Evolutionary conservation across 2,113 vertebrate species (phyloP), one percentile per base, ranked within the genome.

Genomic region (Meriones unguiculatus): DNA sequence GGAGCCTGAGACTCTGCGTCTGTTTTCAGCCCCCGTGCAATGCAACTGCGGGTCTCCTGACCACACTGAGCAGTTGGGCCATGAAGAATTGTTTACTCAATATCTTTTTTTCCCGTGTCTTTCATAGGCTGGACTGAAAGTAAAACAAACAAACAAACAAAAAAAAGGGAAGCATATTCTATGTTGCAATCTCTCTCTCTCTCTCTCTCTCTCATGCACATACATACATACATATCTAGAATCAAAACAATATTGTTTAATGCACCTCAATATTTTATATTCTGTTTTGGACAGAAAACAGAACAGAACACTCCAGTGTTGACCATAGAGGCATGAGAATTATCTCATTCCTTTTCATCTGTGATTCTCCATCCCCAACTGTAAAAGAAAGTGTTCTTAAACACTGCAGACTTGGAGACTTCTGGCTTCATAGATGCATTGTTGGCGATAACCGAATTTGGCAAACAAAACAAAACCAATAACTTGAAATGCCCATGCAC

Each of bases 271-370:
- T 88, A 81, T 67, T 94, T 94, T 89, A n/a, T 90, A 72, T 92
- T 97, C 57, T 90, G 1, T 94, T 81, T 89, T 11, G 35, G 38
- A 35, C 3, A 57, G 15, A 50, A 3, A 70, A 41, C 17, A 46
- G 92, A 46, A 25, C 7, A 59, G 32, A 82, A 35, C 78, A 57
- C 18, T 85, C 38, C 22, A 2, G 18, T 9, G 59, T 67, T 94
- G 95, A 80, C 72, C 94, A 78, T 86, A 94, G 81, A 94, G 70
- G 28, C 81, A n/a, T 54, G 25, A 81, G 81, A 90, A 90, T 65
- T 46, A 95, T 76, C 80, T 93, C 46, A 89, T 93, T 92, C 65
- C 77, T 98, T 78, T 69, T 82, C 3, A 17, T 89, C 28, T 46
- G 54, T 35, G 77, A 57, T 73, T 78, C 72, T 95, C 62, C 62